Conservation (phyloP, 53 echinoderm and acorn worm species). For the Paracentrotus lividus region DNA sequence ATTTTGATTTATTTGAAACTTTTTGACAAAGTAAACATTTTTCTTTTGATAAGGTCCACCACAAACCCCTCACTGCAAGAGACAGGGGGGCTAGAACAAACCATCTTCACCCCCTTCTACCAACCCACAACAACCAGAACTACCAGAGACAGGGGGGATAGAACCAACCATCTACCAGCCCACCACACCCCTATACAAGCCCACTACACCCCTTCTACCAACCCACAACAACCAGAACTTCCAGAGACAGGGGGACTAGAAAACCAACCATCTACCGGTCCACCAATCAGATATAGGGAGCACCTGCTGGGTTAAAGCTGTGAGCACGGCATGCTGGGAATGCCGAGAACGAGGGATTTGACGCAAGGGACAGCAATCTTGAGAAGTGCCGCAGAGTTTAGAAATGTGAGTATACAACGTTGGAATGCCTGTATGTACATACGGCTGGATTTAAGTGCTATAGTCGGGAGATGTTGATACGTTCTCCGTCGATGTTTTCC, state of each 20-base stretch:
- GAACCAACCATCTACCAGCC: background rate
- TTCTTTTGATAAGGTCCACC: background rate
- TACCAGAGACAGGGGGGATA: background rate
- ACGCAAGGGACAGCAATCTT: conserved; percentile 42
- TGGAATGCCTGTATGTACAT: conserved; percentile 41
- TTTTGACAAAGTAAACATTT: background rate
- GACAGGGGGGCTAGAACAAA: background rate
- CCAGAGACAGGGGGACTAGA: background rate
- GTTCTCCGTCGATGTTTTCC: background rate
- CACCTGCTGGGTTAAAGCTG: conserved; percentile 64
- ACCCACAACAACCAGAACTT: too few relatives aligned
- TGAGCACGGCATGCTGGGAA: conserved; percentile 57
- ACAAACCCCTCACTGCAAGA: background rate
- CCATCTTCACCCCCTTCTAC: too few relatives aligned
- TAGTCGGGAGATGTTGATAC: background rate
- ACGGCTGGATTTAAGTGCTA: background rate
- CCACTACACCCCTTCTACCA: too few relatives aligned
- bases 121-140: too few relatives aligned
- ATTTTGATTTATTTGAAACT: background rate
- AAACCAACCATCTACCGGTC: background rate
- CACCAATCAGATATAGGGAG: conserved; percentile 33
- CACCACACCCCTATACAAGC: too few relatives aligned
- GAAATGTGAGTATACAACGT: conserved; percentile 19
- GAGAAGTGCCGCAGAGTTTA: background rate
- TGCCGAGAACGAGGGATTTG: conserved; percentile 52